These are phyloP conservation scores for Engraulis encrasicolus DNA, from an alignment of 2,113 vertebrate species.

Conservation along the genomic window DNA sequence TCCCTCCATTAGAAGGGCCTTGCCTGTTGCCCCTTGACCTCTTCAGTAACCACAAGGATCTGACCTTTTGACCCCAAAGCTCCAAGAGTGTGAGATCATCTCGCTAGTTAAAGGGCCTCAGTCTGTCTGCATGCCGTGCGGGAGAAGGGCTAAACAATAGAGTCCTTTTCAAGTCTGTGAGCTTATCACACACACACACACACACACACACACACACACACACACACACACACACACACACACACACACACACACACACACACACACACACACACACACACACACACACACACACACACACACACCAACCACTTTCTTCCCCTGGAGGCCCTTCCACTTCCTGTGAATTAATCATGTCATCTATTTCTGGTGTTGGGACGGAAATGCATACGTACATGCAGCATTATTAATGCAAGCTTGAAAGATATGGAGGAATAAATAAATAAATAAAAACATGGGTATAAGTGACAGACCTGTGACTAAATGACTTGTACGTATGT, in stretches of 20 bases:
- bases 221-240: not conserved
- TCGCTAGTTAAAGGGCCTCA: slow-evolving; percentile 45
- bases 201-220: slow-evolving; percentile 54
- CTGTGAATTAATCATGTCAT: slow-evolving; percentile 72
- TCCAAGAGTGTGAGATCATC: slow-evolving; percentile 60
- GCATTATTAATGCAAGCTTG: not conserved
- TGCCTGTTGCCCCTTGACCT: not conserved
- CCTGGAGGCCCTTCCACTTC: slow-evolving; percentile 62
- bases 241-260: not conserved
- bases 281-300: not conserved
- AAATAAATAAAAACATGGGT: not conserved
- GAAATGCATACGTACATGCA: slow-evolving; percentile 51
- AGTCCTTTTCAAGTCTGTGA: slow-evolving; percentile 62
- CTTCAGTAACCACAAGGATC: slow-evolving; percentile 23
- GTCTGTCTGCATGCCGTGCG: slow-evolving; percentile 35
- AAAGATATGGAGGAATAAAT: not conserved
- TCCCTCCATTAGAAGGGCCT: not conserved
- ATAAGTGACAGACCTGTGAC: too few relatives aligned
- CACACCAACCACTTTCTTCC: slow-evolving; percentile 38
- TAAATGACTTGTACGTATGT: too few relatives aligned
- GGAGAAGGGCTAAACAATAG: slow-evolving; percentile 67
- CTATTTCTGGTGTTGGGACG: slow-evolving; percentile 56
- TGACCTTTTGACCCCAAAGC: not conserved
- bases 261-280: not conserved
- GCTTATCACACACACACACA: too few relatives aligned